These are phyloP conservation scores for Myripristis jacobus DNA, from an alignment of 2,797 vertebrate species.

Conservation along the genomic window DNA sequence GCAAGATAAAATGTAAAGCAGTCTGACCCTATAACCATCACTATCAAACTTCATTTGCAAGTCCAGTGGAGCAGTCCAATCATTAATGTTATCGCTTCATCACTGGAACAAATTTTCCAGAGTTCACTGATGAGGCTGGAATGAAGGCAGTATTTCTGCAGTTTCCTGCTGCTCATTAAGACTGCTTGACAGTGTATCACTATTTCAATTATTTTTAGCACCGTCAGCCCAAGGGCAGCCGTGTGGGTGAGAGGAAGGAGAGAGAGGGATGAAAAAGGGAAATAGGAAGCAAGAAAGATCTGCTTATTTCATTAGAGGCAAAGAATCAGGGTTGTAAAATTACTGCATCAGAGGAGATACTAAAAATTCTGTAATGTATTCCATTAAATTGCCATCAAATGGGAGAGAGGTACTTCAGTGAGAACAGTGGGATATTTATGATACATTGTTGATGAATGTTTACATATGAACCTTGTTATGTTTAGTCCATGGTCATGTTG, in stretches of 20 bases:
- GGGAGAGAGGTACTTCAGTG: not conserved
- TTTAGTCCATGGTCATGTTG: too few relatives aligned
- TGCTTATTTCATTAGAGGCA: slow-evolving; percentile 31
- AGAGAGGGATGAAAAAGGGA: slow-evolving; percentile 17
- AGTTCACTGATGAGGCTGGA: slow-evolving; percentile 38
- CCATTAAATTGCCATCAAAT: not conserved
- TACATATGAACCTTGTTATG: not conserved
- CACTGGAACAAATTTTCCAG: slow-evolving; percentile 46
- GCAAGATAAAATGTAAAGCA: not conserved
- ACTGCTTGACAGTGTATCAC: slow-evolving; percentile 64
- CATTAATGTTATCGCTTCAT: slow-evolving; percentile 41
- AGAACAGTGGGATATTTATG: not conserved
- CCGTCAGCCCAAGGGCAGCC: slow-evolving; percentile 50
- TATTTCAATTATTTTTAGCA: slow-evolving; percentile 74
- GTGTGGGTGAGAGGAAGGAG: slow-evolving; percentile 38
- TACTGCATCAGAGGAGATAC: too few relatives aligned
- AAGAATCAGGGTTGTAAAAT: slow-evolving; percentile 5
- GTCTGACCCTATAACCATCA: slow-evolving; percentile 18
- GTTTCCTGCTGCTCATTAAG: slow-evolving; percentile 71
- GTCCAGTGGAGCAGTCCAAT: not conserved
- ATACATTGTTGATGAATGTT: not conserved
- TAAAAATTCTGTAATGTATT: too few relatives aligned
- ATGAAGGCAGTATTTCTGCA: slow-evolving; percentile 46
- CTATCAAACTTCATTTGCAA: not conserved
- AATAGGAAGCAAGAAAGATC: slow-evolving; percentile 24